Evolutionary conservation across 2,797 vertebrate species (phyloP).

Genomic region (Falco columbarius): DNA sequence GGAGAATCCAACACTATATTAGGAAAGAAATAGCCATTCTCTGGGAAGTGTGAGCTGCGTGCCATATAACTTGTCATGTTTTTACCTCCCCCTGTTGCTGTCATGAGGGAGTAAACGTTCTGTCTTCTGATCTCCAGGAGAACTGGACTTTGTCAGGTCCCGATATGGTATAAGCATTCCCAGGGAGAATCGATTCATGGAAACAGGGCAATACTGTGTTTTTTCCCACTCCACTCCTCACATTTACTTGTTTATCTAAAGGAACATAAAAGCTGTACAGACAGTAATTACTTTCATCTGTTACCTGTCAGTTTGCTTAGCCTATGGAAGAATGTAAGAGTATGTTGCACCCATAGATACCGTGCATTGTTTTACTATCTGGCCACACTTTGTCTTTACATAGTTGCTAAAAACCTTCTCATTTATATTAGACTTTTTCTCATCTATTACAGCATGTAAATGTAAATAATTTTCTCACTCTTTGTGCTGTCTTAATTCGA

Average conservation of each 20-base stretch:
- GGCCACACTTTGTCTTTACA: not conserved
- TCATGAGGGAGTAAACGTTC: rapidly evolving
- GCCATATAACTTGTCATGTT: rapidly evolving
- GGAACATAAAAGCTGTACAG: not conserved
- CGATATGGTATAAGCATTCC: not conserved
- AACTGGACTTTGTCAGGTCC: not conserved
- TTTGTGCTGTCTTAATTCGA: slow-evolving; percentile 4
- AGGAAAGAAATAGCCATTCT: not conserved
- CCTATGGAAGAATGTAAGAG: not conserved
- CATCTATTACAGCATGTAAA: not conserved
- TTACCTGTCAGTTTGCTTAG: not conserved
- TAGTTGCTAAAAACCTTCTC: not conserved
- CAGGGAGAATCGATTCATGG: not conserved
- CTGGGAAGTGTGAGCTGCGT: not conserved
- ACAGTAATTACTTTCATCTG: not conserved
- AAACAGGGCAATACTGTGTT: not conserved
- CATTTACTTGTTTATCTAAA: not conserved
- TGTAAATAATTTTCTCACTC: slow-evolving; percentile 1
- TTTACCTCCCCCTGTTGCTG: not conserved
- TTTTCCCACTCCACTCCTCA: not conserved
- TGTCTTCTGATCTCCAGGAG: not conserved
- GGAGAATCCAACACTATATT: not conserved
- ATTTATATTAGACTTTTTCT: not conserved
- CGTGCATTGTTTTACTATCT: not conserved
- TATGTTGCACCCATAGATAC: not conserved